Evolutionary conservation across 2,888 invertebrate species (phyloP).

Genomic region (Cataglyphis cursor): DNA sequence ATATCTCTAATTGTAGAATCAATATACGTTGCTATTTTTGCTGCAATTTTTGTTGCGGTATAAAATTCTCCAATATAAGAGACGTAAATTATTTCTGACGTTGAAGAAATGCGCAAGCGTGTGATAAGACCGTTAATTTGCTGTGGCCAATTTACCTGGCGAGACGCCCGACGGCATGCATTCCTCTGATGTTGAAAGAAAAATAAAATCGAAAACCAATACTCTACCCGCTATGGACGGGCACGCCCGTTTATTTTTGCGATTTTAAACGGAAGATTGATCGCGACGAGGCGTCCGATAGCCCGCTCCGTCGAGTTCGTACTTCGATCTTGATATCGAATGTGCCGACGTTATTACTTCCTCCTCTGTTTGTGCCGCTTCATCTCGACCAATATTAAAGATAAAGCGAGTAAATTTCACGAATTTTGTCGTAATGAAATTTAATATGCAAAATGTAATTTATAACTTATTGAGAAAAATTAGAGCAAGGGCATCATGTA

Average conservation of each 20-base stretch:
- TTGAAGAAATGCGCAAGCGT: conserved; percentile 49
- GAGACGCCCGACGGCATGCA: conserved; percentile 15
- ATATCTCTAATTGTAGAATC: not conserved
- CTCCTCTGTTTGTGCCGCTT: conserved; percentile 23
- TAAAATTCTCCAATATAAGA: not conserved
- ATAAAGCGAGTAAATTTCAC: not conserved
- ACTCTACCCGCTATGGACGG: conserved; percentile 67
- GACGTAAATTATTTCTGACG: conserved; percentile 60
- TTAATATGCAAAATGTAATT: conserved; percentile 28
- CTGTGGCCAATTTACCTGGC: conserved; percentile 63
- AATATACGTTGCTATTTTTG: not conserved
- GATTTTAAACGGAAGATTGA: conserved; percentile 79
- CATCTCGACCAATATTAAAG: conserved; percentile 22
- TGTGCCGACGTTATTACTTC: conserved; percentile 53
- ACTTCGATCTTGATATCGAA: conserved; percentile 75
- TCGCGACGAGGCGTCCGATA: conserved; percentile 72
- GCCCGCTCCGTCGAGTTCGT: conserved; percentile 70
- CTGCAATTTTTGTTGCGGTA: conserved; percentile 1
- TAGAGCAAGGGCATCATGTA: not conserved
- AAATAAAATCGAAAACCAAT: conserved; percentile 77
- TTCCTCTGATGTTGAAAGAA: conserved; percentile 36
- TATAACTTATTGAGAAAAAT: conserved; percentile 3
- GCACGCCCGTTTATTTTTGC: conserved; percentile 76
- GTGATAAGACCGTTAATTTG: conserved; percentile 69
- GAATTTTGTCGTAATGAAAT: conserved; percentile 33